A percentile compares a stretch with the other conserved stretches of the same genome.
Conservation (phyloP, 2,113 vertebrate species). For the Trichomycterus rosablanca region DNA sequence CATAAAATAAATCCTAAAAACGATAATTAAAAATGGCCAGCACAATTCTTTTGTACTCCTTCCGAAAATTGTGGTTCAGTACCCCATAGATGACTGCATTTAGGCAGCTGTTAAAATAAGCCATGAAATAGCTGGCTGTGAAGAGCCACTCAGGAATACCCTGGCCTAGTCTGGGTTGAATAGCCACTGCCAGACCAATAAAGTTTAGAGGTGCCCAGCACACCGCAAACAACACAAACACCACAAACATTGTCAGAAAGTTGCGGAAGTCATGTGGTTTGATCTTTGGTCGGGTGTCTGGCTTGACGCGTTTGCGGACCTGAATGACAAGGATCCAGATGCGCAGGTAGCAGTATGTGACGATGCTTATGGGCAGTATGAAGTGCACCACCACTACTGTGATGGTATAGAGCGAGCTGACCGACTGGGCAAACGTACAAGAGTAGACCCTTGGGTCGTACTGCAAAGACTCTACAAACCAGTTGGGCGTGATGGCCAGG, state of each 20-base stretch:
- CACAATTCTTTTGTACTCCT: conserved; percentile 77
- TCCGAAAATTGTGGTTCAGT: conserved; percentile 77
- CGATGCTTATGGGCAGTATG: conserved; percentile 72
- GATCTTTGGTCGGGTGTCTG: conserved; percentile 64
- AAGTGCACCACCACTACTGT: conserved; percentile 75
- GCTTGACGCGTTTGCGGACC: conserved; percentile 68
- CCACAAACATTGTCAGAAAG: conserved; percentile 80
- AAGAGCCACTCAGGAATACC: conserved; percentile 76
- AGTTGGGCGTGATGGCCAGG: conserved; percentile 73
- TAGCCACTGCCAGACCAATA: conserved; percentile 73
- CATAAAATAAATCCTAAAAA: conserved; percentile 52
- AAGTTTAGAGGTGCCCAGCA: conserved; percentile 79
- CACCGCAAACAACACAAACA: conserved; percentile 77
- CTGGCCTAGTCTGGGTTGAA: conserved; percentile 60
- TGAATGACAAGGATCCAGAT: conserved; percentile 77
- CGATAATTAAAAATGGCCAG: conserved; percentile 66
- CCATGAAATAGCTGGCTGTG: conserved; percentile 78
- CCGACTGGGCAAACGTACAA: conserved; percentile 77
- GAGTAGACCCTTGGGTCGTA: conserved; percentile 76
- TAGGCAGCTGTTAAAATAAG: conserved; percentile 80
- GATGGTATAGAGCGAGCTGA: conserved; percentile 75
- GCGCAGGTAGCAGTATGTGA: conserved; percentile 76
- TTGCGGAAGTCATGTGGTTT: conserved; percentile 75
- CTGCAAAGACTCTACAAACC: conserved; percentile 74
- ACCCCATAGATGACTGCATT: conserved; percentile 76